Evolutionary conservation across 2,888 invertebrate genomes (phyloP).

Genomic region (Oligia fasciuncula): DNA sequence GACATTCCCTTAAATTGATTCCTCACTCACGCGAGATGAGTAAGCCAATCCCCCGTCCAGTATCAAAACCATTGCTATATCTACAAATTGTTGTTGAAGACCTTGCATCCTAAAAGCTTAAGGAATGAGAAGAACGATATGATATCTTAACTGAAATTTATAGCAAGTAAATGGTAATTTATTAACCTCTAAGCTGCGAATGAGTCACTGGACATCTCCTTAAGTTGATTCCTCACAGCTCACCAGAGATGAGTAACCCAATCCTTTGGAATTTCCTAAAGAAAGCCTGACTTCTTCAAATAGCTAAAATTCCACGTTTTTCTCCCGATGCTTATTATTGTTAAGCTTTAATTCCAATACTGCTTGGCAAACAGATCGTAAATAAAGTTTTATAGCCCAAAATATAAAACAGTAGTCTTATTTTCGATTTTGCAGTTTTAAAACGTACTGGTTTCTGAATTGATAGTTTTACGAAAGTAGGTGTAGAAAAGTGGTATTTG

Average conservation of each 20-base stretch:
- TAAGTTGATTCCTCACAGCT: not conserved
- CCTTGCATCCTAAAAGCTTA: too few species aligned
- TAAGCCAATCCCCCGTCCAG: too few species aligned
- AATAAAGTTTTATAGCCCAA: conserved; percentile 45
- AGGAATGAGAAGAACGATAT: not conserved
- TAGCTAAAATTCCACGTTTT: conserved; percentile 7
- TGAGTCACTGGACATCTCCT: conserved; percentile 12
- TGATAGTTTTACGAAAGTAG: conserved; percentile 8
- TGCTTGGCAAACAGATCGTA: conserved; percentile 45
- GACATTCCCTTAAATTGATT: too few species aligned
- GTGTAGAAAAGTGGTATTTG: not conserved
- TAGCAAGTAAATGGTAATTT: not conserved
- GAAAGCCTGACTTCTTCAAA: not conserved
- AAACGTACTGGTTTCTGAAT: conserved; percentile 9
- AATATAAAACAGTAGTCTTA: conserved; percentile 38
- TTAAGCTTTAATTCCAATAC: conserved; percentile 41
- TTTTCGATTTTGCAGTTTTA: conserved; percentile 31
- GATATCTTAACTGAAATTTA: not conserved
- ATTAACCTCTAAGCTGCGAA: not conserved
- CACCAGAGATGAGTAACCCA: conserved; percentile 17
- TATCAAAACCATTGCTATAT: not conserved
- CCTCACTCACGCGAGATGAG: too few species aligned
- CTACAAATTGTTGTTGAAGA: not conserved
- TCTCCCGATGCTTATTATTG: conserved; percentile 38
- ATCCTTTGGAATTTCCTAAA: not conserved